Evolutionary conservation across 2,797 vertebrate species (phyloP).

Genomic region (Valencia hispanica): DNA sequence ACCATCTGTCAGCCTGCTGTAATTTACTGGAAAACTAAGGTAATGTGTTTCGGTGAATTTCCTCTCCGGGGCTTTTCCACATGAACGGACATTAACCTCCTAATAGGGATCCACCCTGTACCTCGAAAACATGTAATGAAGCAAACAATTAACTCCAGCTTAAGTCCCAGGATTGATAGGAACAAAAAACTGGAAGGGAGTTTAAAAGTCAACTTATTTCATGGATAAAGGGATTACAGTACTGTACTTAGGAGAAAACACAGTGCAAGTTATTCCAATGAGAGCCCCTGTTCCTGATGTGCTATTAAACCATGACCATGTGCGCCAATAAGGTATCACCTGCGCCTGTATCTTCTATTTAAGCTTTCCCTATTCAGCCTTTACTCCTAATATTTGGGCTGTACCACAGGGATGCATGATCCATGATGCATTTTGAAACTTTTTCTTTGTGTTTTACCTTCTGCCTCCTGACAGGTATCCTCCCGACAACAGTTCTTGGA

Average conservation of each 20-base stretch:
- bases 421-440: conserved; percentile 34
- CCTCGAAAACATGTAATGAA: conserved; percentile 66
- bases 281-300: conserved; percentile 54
- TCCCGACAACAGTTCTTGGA: conserved; percentile 83
- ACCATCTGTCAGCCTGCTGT: conserved; percentile 66
- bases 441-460: conserved; percentile 51
- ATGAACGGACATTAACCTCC: conserved; percentile 72
- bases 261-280: conserved; percentile 53
- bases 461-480: conserved; percentile 78
- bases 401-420: conserved; percentile 29
- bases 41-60: conserved; percentile 67
- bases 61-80: conserved; percentile 59
- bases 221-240: conserved; percentile 78
- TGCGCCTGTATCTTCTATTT: conserved; percentile 59
- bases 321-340: conserved; percentile 53
- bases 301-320: conserved; percentile 62
- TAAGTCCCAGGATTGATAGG: conserved; percentile 70
- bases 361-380: conserved; percentile 37
- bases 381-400: conserved; percentile 48
- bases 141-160: conserved; percentile 73
- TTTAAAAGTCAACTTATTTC: conserved; percentile 76
- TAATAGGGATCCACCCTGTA: conserved; percentile 71
- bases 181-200: conserved; percentile 69
- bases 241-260: conserved; percentile 45
- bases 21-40: conserved; percentile 57